Conservation (phyloP, 2,797 vertebrate species). For the Siniperca undulata region DNA sequence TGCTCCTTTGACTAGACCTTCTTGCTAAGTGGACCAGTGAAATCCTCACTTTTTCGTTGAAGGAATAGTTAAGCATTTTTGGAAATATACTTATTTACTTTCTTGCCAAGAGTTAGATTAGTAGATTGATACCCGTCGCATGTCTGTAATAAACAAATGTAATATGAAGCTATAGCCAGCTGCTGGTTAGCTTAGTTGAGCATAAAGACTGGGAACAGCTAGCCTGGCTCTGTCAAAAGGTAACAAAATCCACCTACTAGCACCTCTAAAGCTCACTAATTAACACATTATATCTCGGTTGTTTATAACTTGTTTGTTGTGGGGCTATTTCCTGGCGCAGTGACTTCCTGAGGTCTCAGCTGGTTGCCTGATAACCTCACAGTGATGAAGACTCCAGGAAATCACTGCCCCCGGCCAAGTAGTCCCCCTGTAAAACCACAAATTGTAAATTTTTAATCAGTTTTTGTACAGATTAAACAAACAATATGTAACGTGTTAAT, state of each 20-base stretch:
- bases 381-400: neutral
- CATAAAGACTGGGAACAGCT: neutral
- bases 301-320: neutral
- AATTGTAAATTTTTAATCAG: neutral
- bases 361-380: neutral
- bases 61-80: neutral
- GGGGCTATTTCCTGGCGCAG: neutral
- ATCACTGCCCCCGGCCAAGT: neutral
- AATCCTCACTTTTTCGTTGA: neutral
- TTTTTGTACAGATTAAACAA: neutral
- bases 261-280: neutral
- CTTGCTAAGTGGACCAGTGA: neutral
- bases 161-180: neutral
- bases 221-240: neutral
- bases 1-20: slow-evolving; percentile 8
- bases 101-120: neutral
- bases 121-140: neutral
- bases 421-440: neutral
- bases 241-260: neutral
- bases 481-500: neutral
- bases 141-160: neutral
- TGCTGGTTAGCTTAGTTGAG: neutral
- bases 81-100: neutral
- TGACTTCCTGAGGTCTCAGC: neutral
- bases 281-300: neutral